These are phyloP conservation scores for Semicossyphus pulcher DNA, from an alignment of 2,113 vertebrate genomes.

Conservation along the genomic window DNA sequence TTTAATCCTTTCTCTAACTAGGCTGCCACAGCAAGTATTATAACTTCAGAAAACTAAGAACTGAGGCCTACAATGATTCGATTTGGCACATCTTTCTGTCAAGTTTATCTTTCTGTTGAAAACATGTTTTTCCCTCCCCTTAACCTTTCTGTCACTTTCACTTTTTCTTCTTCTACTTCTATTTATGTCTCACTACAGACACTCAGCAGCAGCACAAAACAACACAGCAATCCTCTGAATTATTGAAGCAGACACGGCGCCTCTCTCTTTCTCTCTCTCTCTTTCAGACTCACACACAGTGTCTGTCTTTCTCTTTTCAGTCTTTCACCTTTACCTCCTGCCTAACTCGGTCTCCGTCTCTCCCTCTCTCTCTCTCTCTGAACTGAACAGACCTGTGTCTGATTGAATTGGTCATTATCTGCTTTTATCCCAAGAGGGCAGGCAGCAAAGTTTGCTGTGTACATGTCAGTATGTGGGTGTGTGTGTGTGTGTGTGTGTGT, in stretches of 20 bases:
- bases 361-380: neutral
- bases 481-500: too few relatives aligned
- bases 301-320: neutral
- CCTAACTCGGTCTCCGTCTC: neutral
- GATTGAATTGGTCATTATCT: neutral
- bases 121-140: neutral
- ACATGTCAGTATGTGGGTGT: neutral
- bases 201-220: constrained; percentile 12
- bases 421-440: neutral
- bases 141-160: neutral
- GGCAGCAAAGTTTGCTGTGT: neutral
- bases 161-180: neutral
- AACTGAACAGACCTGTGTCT: neutral
- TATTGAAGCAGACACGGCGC: constrained; percentile 40
- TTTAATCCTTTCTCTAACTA: neutral
- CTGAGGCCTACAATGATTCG: neutral
- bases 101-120: neutral
- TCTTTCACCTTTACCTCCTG: neutral
- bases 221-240: constrained; percentile 35
- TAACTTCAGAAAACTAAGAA: neutral
- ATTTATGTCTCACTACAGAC: constrained; percentile 2
- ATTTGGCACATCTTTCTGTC: constrained; percentile 24
- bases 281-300: neutral
- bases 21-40: neutral
- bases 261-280: neutral